Percentiles rank a stretch among this genome's conserved stretches.
Conservation (phyloP, 2,113 vertebrate species). For the Gasterosteus aculeatus region DNA sequence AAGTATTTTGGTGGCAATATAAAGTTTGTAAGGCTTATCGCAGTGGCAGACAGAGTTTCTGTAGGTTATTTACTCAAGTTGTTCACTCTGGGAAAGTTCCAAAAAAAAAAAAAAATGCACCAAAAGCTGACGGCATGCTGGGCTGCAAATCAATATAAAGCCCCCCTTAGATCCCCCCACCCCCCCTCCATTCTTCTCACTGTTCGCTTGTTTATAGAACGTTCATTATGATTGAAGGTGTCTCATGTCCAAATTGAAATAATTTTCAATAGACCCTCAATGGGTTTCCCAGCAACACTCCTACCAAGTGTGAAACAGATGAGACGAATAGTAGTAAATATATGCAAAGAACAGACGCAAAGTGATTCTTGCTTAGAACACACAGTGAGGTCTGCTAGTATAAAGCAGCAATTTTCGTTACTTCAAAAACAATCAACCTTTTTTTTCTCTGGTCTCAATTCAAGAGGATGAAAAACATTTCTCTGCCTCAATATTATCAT, state of each 20-base stretch:
- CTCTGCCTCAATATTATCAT: conserved; percentile 60
- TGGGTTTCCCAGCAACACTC: not conserved
- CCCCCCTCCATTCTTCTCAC: not conserved
- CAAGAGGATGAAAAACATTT: conserved; percentile 55
- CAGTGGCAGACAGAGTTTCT: not conserved
- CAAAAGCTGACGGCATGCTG: no score
- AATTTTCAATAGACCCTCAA: not conserved
- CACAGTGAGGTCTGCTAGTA: not conserved
- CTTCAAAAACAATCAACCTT: not conserved
- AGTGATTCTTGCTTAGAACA: not conserved
- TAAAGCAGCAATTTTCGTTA: not conserved
- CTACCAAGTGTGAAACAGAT: not conserved
- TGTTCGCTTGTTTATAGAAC: not conserved
- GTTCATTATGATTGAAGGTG: not conserved
- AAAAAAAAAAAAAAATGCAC: no score
- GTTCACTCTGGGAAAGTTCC: not conserved
- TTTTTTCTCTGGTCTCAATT: conserved; percentile 7
- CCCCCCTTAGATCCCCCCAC: no score
- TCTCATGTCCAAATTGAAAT: not conserved
- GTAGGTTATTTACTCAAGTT: not conserved
- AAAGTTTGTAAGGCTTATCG: not conserved
- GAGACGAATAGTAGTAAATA: not conserved
- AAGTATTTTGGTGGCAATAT: not conserved
- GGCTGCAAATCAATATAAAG: no score
- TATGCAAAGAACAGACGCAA: not conserved